Evolutionary conservation across 2,113 vertebrate genomes (phyloP).

Genomic region (Gulo gulo): DNA sequence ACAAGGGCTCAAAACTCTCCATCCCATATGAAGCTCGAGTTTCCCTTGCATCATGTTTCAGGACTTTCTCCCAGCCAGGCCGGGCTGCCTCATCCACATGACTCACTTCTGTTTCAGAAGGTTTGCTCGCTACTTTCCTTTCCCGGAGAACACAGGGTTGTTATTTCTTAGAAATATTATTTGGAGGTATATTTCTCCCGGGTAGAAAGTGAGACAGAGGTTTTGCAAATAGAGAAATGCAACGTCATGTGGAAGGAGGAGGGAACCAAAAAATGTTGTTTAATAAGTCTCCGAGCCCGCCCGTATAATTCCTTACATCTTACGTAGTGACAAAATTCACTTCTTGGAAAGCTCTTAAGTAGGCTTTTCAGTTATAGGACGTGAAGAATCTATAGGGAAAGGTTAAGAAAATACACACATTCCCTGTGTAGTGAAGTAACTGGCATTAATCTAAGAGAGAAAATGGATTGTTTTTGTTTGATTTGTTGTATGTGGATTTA

Average conservation of each 20-base stretch:
- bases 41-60: background rate
- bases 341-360: background rate
- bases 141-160: background rate
- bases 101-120: constrained; percentile 6
- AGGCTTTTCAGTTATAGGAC: background rate
- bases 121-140: background rate
- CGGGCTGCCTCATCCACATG: background rate
- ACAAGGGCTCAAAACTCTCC: background rate
- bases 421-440: background rate
- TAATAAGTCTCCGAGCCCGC: background rate
- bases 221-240: background rate
- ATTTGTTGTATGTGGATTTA: background rate
- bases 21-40: background rate
- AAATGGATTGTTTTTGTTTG: background rate
- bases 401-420: background rate
- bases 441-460: background rate
- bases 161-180: background rate
- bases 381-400: background rate
- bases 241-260: background rate
- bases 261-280: background rate
- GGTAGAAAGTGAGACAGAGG: background rate
- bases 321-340: background rate
- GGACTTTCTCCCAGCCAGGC: background rate
- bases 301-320: background rate
- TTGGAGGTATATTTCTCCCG: background rate